Conservation (phyloP, 2,888 invertebrate genomes). For the Drosophila tanythrix region DNA sequence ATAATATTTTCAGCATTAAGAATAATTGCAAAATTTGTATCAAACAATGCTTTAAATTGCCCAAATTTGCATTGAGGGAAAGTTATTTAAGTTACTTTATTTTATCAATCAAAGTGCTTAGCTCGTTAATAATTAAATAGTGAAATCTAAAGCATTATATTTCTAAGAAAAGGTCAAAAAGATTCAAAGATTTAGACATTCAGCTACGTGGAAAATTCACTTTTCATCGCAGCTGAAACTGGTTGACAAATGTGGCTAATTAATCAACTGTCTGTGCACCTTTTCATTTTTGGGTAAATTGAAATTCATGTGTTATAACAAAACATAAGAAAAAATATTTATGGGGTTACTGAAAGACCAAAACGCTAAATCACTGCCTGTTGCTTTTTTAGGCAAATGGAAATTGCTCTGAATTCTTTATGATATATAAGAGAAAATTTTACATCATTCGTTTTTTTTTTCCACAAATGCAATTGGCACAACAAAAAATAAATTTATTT, state of each 20-base stretch:
- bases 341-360: slow-evolving; percentile 8
- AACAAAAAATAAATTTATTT: neutral
- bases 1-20: neutral
- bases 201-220: slow-evolving; percentile 7
- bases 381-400: slow-evolving; percentile 39
- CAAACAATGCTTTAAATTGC: neutral
- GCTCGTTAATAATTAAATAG: slow-evolving; percentile 9
- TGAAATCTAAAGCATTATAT: neutral
- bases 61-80: neutral
- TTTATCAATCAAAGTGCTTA: neutral
- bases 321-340: slow-evolving; percentile 1
- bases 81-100: neutral
- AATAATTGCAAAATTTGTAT: neutral
- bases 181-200: slow-evolving; percentile 23
- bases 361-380: slow-evolving; percentile 21
- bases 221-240: slow-evolving; percentile 8
- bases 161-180: slow-evolving; percentile 18
- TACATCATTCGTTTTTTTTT: slow-evolving; percentile 32
- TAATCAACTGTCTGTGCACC: slow-evolving; percentile 35
- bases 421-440: slow-evolving; percentile 44
- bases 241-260: slow-evolving; percentile 44
- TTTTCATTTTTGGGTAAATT: slow-evolving; percentile 22
- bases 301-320: slow-evolving; percentile 28
- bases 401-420: slow-evolving; percentile 67
- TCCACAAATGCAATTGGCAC: slow-evolving; percentile 19